Evolutionary conservation across 2,797 vertebrate genomes (phyloP), one percentile per base, ranked within the genome.

Genomic region (Sebastes glaucus): DNA sequence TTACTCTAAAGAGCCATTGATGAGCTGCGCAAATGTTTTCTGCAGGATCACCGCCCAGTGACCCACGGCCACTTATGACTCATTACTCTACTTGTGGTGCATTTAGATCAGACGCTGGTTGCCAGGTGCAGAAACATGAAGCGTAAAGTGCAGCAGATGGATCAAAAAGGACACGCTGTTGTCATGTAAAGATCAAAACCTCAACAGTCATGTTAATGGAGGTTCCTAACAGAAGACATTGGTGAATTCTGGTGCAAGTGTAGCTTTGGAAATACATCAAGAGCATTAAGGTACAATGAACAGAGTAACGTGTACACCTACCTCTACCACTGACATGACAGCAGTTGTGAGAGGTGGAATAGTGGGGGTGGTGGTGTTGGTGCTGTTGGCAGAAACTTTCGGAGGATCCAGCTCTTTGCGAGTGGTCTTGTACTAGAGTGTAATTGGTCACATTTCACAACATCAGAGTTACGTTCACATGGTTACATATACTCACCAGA

Each of bases 361-460:
- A 1, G 87, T 93, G 9, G 95, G 91, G 11, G 82, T 89, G 1
- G 87, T 93, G 11, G 94, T 91, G 11, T 80, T 89, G 11, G 94
- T 91, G 11, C 78, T 89, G 53, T 95, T 95, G 63, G 38, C 84
- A 25, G 68, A 59, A 59, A 61, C 10, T 32, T 84, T 86, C 1
- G 32, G 77, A 59, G 81, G 57, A 62, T 89, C 88, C 86, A 97
- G 62, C 92, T 97, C 97, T 94, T 97, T 96, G 85, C 97, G 97
- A 59, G 92, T 97, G 28, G 97, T 99, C 95, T 99, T 99, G 92
- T 98, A 99, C 98, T 99, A 85, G 18, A 95, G 68, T 23, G 28
- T 30, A 68, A 71, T 55, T 28, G 4, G 14, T 46, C 18, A 77
- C 4, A 81, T 80, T 85, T 74, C 5, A 30, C 27, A 66, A 16